Percentiles rank a stretch among this genome's conserved stretches.
Conservation (phyloP, 2,113 vertebrate species). For the Danio rerio region GRCz12tu NC_133193.1:44520501-44521000, state of each 20-base stretch:
- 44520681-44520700: not conserved
- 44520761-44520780: not conserved
- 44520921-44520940: slow-evolving; percentile 87
- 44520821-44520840: slow-evolving; percentile 90
- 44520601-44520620: slow-evolving; percentile 94
- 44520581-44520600: slow-evolving; percentile 93
- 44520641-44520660: slow-evolving; percentile 89
- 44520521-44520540: slow-evolving; percentile 83
- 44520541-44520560: slow-evolving; percentile 90
- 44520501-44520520: slow-evolving; percentile 87
- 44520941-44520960: slow-evolving; percentile 94
- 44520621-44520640: slow-evolving; percentile 89
- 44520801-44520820: slow-evolving; percentile 94
- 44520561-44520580: slow-evolving; percentile 88
- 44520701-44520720: not conserved
- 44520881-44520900: slow-evolving; percentile 93
- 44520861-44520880: slow-evolving; percentile 99
- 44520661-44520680: slow-evolving; percentile 78
- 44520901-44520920: slow-evolving; percentile 86
- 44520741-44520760: not conserved
- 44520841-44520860: slow-evolving; percentile 94
- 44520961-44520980: slow-evolving; percentile 94
- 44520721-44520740: not conserved
- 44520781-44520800: slow-evolving; percentile 81
- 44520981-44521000: not conserved